Percentiles rank a stretch among this genome's conserved stretches.
These are phyloP conservation scores for Mylabris phalerata DNA, from an alignment of 1,140 invertebrate genomes.

Conservation along the genomic window DNA sequence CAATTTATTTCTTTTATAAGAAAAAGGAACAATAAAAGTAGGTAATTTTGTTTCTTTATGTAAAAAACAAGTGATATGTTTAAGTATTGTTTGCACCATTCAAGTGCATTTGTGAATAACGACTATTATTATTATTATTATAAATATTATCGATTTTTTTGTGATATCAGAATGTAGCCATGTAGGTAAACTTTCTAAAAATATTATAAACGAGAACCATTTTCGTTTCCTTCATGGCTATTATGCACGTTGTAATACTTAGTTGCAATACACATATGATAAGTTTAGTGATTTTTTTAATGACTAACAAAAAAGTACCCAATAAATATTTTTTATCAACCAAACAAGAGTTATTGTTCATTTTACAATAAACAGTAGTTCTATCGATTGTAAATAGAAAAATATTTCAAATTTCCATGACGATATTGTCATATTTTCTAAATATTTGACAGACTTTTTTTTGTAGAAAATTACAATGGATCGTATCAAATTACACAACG, in stretches of 20 bases:
- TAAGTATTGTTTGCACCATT: slow-evolving; percentile 32
- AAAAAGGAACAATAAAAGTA: background rate
- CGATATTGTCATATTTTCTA: too few species aligned
- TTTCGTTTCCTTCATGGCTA: slow-evolving; percentile 27
- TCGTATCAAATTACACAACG: slow-evolving; percentile 7
- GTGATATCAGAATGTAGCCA: slow-evolving; percentile 28
- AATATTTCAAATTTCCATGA: too few species aligned
- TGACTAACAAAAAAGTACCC: slow-evolving; percentile 30
- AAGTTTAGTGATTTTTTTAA: slow-evolving; percentile 32
- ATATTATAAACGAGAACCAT: background rate
- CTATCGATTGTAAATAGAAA: too few species aligned
- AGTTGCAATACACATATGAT: slow-evolving; percentile 32
- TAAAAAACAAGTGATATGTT: slow-evolving; percentile 34
- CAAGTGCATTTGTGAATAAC: slow-evolving; percentile 29
- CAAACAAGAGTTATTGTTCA: too few species aligned
- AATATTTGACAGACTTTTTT: too few species aligned
- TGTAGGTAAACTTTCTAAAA: slow-evolving; percentile 22
- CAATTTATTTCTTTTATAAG: too few species aligned
- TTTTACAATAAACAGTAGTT: too few species aligned
- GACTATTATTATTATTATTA: slow-evolving; percentile 5
- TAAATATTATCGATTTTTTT: slow-evolving; percentile 10
- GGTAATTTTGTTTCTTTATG: slow-evolving; percentile 8
- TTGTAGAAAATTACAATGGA: slow-evolving; percentile 1
- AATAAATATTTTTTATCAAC: slow-evolving; percentile 36
- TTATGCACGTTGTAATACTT: slow-evolving; percentile 33